Conservation (phyloP, 37 sponge, comb jelly and placozoan species). For the Theonella swinhoei region DNA sequence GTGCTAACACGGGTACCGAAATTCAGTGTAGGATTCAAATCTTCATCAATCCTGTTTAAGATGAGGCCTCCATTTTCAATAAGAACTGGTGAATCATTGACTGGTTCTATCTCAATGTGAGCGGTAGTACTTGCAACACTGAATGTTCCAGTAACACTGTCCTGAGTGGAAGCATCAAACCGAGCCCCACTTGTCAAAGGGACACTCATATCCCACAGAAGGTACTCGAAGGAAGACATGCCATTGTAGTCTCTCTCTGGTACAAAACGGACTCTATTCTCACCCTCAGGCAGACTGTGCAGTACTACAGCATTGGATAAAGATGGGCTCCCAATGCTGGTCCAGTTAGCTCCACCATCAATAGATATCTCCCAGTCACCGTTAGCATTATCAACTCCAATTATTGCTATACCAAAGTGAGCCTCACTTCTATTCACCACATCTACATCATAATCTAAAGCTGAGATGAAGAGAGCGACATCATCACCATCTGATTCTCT, state of each 20-base stretch:
- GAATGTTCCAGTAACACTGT: conserved; percentile 72
- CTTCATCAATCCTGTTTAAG: conserved; percentile 62
- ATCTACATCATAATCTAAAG: conserved; percentile 70
- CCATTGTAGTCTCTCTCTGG: conserved; percentile 81
- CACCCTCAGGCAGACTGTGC: conserved; percentile 25
- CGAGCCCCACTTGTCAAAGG: conserved; percentile 57
- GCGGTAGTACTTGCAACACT: conserved; percentile 69
- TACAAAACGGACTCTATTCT: conserved; percentile 74
- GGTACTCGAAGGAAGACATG: conserved; percentile 52
- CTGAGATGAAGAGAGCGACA: conserved; percentile 55
- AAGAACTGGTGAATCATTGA: conserved; percentile 81
- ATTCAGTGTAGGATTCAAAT: conserved; percentile 26
- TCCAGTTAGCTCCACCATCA: conserved; percentile 75
- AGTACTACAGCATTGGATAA: conserved; percentile 63
- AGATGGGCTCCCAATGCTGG: conserved; percentile 39
- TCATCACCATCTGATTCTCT: conserved; percentile 68
- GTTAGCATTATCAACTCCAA: conserved; percentile 50
- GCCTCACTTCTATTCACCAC: conserved; percentile 1
- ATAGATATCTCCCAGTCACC: conserved; percentile 81
- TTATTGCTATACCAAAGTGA: conserved; percentile 82
- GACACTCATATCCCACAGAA: conserved; percentile 84
- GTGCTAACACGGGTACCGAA: conserved; percentile 33
- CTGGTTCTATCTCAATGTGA: conserved; percentile 67
- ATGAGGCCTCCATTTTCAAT: neutral
- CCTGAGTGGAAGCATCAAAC: conserved; percentile 56